Percentiles rank a stretch among this genome's conserved stretches.
Evolutionary conservation across 2,797 vertebrate species (phyloP).

Genomic region (Pagetopsis macropterus): DNA sequence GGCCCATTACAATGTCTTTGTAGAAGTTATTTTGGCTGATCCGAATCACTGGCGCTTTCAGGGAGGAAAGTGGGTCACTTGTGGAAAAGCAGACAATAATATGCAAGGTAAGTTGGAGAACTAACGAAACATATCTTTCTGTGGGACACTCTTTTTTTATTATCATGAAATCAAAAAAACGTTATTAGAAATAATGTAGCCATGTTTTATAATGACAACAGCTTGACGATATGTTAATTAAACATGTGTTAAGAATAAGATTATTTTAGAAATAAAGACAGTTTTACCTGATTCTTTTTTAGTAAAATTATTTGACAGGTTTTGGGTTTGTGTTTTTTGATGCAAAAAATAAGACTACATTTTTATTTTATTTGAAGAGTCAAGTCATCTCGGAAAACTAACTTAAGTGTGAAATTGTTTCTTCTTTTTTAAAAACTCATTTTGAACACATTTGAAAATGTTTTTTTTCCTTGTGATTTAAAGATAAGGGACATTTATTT

Average conservation of each 20-base stretch:
- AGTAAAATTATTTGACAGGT: background rate
- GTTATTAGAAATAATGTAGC: background rate
- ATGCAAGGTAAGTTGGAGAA: constrained; percentile 90
- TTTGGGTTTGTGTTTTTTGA: background rate
- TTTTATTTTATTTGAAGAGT: background rate
- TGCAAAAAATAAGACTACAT: background rate
- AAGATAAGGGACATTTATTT: background rate
- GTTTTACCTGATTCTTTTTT: background rate
- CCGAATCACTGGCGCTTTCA: constrained; percentile 99
- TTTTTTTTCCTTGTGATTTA: background rate
- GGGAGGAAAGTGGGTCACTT: constrained; percentile 98
- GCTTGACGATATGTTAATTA: background rate
- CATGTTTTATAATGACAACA: background rate
- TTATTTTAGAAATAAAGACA: background rate
- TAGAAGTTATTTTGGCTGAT: constrained; percentile 94
- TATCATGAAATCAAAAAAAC: background rate
- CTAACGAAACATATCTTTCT: background rate
- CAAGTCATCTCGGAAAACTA: background rate
- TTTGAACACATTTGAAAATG: background rate
- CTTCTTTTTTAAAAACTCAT: constrained; percentile 3
- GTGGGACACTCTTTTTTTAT: too few species aligned
- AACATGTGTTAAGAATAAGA: background rate
- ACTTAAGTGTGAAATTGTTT: background rate
- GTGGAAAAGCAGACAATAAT: constrained; percentile 98
- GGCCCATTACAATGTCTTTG: constrained; percentile 97